Conservation (phyloP, 2,888 invertebrate species). For the Deilephila elpenor region DNA sequence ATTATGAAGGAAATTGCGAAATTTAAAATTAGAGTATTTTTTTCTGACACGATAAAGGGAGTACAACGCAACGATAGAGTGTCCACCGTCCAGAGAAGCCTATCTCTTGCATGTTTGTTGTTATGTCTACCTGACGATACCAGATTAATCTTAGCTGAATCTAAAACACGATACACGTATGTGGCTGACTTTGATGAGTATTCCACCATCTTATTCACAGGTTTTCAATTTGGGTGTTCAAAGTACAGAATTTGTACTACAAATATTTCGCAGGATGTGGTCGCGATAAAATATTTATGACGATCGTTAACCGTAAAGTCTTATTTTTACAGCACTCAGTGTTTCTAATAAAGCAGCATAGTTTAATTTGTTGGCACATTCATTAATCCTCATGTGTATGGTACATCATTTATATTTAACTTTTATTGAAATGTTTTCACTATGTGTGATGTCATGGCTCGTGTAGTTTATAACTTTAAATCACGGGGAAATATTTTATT, state of each 20-base stretch:
- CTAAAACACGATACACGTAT: too few relatives aligned
- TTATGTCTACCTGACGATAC: too few relatives aligned
- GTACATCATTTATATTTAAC: constrained; percentile 13
- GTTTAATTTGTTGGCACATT: background rate
- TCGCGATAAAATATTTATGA: constrained; percentile 8
- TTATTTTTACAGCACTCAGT: constrained; percentile 9
- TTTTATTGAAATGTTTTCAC: constrained; percentile 16
- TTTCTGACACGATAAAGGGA: background rate
- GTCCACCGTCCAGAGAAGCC: too few relatives aligned
- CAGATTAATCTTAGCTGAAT: too few relatives aligned
- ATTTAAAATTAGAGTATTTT: background rate
- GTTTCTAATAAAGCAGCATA: background rate
- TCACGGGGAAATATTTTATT: too few relatives aligned
- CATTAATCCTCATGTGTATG: background rate
- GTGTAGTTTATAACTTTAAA: background rate
- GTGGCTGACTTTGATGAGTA: too few relatives aligned
- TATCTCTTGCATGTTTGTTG: too few relatives aligned
- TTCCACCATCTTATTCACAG: too few relatives aligned
- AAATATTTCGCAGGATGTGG: background rate
- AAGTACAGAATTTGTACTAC: background rate
- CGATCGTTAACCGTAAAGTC: background rate
- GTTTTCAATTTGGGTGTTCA: too few relatives aligned
- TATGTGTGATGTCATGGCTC: constrained; percentile 1
- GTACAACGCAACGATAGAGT: too few relatives aligned
- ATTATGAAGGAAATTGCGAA: background rate